phyloP scores from a whole-genome alignment of 2,113 vertebrate species.

The Daboia siamensis region DNA sequence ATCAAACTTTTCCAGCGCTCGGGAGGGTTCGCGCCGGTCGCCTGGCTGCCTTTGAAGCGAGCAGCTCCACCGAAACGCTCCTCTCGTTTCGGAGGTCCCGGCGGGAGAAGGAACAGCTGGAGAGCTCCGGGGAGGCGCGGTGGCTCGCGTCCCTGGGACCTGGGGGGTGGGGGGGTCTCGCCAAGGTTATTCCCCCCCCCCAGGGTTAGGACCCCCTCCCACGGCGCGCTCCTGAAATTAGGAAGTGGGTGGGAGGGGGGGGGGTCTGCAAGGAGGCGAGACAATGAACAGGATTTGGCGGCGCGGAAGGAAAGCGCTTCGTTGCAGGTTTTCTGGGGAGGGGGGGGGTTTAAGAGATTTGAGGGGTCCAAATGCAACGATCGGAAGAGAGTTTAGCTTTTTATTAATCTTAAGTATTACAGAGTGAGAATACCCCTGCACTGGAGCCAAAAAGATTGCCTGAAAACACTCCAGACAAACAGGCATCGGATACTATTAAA shows the following conservation, averaged over 20 bases:
- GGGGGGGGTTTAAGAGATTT: background rate
- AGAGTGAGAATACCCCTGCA: background rate
- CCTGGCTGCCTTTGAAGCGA: background rate
- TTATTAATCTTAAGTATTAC: background rate
- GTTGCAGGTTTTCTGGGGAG: background rate
- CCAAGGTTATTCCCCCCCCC: no score
- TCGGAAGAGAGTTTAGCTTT: background rate
- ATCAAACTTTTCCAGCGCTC: background rate
- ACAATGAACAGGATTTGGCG: background rate
- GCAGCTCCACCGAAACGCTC: background rate
- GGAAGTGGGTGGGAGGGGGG: background rate
- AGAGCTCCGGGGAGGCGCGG: background rate
- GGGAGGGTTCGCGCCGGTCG: no score
- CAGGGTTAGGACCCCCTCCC: background rate
- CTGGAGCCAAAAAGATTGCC: background rate
- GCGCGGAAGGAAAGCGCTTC: background rate
- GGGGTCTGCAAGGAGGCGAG: background rate
- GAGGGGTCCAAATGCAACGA: background rate
- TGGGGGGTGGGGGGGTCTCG: background rate
- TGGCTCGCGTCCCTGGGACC: background rate
- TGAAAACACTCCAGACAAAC: background rate
- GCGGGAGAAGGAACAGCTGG: background rate
- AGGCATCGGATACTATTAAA: background rate
- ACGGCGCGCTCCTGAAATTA: background rate
- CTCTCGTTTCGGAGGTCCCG: background rate